Evolutionary conservation across 2,113 vertebrate genomes (phyloP).

Genomic region (Okapia johnstoni): DNA sequence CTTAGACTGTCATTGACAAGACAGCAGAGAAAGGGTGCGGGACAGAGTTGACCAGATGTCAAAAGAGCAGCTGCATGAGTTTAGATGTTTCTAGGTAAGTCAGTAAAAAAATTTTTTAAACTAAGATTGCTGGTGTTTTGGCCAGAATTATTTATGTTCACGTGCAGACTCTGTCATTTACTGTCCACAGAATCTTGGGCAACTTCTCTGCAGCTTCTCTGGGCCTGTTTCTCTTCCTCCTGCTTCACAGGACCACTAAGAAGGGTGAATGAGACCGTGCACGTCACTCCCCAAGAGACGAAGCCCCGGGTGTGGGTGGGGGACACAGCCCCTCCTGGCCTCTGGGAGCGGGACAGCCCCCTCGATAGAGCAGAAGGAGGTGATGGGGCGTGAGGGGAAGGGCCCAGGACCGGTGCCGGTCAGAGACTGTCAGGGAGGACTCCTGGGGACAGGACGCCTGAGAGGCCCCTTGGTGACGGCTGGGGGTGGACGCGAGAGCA

Average conservation of each 20-base stretch:
- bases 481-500: accelerated
- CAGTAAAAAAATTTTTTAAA: background rate
- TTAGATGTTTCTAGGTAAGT: background rate
- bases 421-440: no score
- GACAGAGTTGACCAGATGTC: background rate
- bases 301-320: background rate
- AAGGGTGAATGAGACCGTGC: background rate
- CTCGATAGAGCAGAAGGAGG: background rate
- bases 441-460: background rate
- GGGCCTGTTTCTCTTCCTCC: background rate
- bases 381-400: background rate
- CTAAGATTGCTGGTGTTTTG: background rate
- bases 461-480: background rate
- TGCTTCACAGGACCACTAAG: background rate
- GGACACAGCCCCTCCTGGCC: background rate
- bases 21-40: background rate
- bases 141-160: background rate
- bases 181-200: no score
- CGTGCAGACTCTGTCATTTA: background rate
- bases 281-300: background rate
- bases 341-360: background rate
- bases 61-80: background rate
- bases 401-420: background rate
- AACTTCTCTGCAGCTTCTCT: background rate
- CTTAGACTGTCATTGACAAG: background rate